Evolutionary conservation across 2,113 vertebrate species (phyloP).

Genomic region (Aphyosemion australe): DNA sequence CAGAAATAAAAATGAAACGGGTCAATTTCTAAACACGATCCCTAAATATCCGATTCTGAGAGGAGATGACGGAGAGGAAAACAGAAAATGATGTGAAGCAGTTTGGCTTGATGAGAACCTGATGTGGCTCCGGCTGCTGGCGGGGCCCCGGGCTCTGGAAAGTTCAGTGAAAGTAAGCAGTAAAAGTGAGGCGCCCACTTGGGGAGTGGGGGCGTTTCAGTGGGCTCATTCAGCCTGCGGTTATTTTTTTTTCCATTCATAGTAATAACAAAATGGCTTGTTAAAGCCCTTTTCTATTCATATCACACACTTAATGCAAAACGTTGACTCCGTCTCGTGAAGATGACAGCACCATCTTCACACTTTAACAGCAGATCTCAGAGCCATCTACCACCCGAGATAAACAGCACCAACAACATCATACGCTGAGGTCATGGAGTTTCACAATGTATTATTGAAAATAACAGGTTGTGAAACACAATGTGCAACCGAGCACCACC

Average conservation of each 20-base stretch:
- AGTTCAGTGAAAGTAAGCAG: conserved; percentile 69
- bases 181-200: conserved; percentile 59
- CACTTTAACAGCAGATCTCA: not conserved
- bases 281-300: conserved; percentile 4
- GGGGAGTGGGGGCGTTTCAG: conserved; percentile 37
- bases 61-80: conserved; percentile 18
- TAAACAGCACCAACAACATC: not conserved
- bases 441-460: conserved; percentile 42
- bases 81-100: conserved; percentile 7
- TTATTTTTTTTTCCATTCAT: conserved; percentile 36
- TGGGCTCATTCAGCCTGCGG: conserved; percentile 43
- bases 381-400: not conserved
- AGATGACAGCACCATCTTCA: not conserved
- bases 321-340: not conserved
- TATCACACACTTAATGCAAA: not conserved
- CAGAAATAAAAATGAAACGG: not conserved
- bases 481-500: conserved; percentile 10
- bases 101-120: conserved; percentile 64
- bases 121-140: conserved; percentile 63
- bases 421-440: conserved; percentile 22
- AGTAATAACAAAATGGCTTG: conserved; percentile 26
- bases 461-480: conserved; percentile 45
- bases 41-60: not conserved
- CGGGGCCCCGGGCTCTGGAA: conserved; percentile 46
- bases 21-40: not conserved